Evolutionary conservation across 1,140 invertebrate species (phyloP).

Genomic region (Oryctes rhinoceros): DNA sequence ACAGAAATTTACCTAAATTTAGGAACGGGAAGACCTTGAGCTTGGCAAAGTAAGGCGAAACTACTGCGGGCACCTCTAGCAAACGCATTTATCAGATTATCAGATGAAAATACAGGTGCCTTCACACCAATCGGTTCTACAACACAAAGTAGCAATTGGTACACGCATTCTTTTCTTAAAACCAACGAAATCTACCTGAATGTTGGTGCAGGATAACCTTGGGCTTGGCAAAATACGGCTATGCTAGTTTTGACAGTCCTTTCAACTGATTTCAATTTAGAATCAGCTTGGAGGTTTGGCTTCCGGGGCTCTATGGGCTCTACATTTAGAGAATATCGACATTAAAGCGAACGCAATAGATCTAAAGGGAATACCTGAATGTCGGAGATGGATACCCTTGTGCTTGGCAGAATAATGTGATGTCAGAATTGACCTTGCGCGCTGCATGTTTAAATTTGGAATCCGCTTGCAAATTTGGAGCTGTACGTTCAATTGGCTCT

Average conservation of each 20-base stretch:
- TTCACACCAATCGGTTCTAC: conserved; percentile 67
- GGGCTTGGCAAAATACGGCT: conserved; percentile 72
- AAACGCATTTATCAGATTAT: conserved; percentile 49
- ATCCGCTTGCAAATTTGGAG: conserved; percentile 65
- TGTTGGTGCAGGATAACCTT: conserved; percentile 65
- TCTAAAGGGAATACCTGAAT: conserved; percentile 67
- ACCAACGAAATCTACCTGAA: conserved; percentile 59
- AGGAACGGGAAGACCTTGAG: conserved; percentile 79
- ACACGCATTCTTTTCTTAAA: not conserved
- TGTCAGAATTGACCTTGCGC: conserved; percentile 56
- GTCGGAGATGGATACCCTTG: conserved; percentile 79
- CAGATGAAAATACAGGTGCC: conserved; percentile 61
- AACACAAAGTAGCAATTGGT: not conserved
- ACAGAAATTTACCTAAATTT: conserved; percentile 68
- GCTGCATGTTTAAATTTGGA: conserved; percentile 53
- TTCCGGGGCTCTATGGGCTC: conserved; percentile 77
- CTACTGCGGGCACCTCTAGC: conserved; percentile 52
- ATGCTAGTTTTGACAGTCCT: conserved; percentile 62
- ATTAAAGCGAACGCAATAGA: not conserved
- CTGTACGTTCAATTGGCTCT: conserved; percentile 61
- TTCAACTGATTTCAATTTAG: conserved; percentile 67
- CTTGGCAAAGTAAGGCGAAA: conserved; percentile 75
- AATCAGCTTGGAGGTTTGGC: conserved; percentile 71
- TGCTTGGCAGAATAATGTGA: conserved; percentile 76
- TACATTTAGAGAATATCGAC: conserved; percentile 54